Percentiles rank a stretch among this genome's conserved stretches.
phyloP scores from a whole-genome alignment of 2,797 vertebrate genomes.

The Rhadinocentrus ornatus region DNA sequence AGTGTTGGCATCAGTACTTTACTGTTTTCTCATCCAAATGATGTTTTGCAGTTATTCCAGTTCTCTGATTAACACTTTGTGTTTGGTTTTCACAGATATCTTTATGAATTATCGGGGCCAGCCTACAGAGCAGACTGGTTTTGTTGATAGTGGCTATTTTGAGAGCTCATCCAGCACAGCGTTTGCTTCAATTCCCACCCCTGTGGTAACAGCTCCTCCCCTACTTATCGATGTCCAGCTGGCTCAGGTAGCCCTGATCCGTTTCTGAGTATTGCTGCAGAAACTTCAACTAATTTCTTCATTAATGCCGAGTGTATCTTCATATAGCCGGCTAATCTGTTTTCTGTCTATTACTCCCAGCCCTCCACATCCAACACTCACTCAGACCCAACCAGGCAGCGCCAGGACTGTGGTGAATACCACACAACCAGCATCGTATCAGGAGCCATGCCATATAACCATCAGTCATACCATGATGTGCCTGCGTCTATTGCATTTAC shows the following conservation, averaged over 20 bases:
- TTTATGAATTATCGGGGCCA: constrained; percentile 80
- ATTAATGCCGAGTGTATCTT: constrained; percentile 8
- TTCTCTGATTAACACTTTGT: background rate
- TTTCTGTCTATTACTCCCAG: constrained; percentile 65
- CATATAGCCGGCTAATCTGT: constrained; percentile 67
- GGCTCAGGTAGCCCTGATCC: constrained; percentile 71
- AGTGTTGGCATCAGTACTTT: background rate
- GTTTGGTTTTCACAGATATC: constrained; percentile 75
- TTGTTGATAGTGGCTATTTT: constrained; percentile 78
- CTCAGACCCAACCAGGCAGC: constrained; percentile 62
- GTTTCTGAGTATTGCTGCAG: background rate
- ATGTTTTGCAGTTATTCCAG: background rate
- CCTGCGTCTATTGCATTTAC: constrained; percentile 52
- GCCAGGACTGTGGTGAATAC: constrained; percentile 79
- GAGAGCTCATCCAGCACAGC: constrained; percentile 64
- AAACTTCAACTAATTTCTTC: background rate
- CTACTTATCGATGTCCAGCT: constrained; percentile 71
- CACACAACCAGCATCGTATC: constrained; percentile 66
- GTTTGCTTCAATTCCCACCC: constrained; percentile 58
- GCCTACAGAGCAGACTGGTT: constrained; percentile 70
- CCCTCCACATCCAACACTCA: constrained; percentile 58
- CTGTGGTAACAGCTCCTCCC: constrained; percentile 58
- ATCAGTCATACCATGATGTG: constrained; percentile 56
- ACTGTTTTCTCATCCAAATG: background rate
- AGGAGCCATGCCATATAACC: constrained; percentile 62